Conservation (phyloP, 2,888 invertebrate genomes). For the Dicyrtoma fusca region DNA sequence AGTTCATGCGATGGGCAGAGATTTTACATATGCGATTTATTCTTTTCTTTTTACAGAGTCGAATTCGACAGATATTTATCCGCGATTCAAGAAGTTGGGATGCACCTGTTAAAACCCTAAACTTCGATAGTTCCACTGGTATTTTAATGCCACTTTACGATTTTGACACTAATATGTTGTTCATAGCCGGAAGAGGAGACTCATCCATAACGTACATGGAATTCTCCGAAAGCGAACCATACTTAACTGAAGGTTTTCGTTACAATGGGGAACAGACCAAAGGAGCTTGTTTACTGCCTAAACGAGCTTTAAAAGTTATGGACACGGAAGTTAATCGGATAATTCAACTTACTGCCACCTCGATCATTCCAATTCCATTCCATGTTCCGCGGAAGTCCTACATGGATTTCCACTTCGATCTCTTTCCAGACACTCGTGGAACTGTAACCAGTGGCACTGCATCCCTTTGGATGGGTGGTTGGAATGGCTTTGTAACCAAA, state of each 20-base stretch:
- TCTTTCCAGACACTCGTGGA: constrained; percentile 89
- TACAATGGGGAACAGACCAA: constrained; percentile 78
- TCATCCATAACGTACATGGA: constrained; percentile 89
- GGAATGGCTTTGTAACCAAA: constrained; percentile 74
- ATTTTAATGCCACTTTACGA: constrained; percentile 92
- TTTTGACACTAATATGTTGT: constrained; percentile 91
- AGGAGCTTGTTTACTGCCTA: constrained; percentile 89
- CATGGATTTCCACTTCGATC: constrained; percentile 90
- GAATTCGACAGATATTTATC: constrained; percentile 84
- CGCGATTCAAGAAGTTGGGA: constrained; percentile 77
- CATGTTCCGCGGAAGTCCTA: constrained; percentile 93
- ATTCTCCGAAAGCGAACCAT: constrained; percentile 84
- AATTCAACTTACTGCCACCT: constrained; percentile 80
- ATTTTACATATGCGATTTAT: neutral
- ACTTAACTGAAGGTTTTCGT: constrained; percentile 75
- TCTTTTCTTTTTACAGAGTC: constrained; percentile 63
- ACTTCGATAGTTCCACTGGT: constrained; percentile 59
- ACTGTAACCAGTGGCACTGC: constrained; percentile 78
- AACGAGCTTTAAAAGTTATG: constrained; percentile 92
- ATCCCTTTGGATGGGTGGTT: constrained; percentile 79
- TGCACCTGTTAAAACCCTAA: constrained; percentile 60
- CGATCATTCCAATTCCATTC: constrained; percentile 91
- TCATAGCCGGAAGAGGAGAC: constrained; percentile 92
- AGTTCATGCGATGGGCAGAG: too few relatives aligned
- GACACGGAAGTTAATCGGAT: constrained; percentile 93